These are phyloP conservation scores for Drosophila multiciliata DNA, from an alignment of 2,888 invertebrate species.

Conservation along the genomic window DNA sequence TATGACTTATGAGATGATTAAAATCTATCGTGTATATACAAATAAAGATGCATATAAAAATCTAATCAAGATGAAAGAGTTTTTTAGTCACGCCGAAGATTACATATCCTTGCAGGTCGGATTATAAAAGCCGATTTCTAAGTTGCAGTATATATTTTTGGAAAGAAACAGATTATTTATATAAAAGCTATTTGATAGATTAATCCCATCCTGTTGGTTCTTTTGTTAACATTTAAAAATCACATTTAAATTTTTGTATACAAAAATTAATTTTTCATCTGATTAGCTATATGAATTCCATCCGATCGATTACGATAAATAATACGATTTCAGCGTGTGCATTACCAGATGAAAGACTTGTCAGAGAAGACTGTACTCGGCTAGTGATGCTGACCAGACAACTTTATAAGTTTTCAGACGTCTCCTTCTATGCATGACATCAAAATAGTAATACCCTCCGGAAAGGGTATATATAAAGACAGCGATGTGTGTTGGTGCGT, in stretches of 20 bases:
- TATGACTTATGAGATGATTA: neutral
- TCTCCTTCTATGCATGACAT: neutral
- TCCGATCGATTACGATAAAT: neutral
- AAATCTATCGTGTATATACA: constrained; percentile 26
- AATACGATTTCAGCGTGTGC: neutral
- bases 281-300: neutral
- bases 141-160: neutral
- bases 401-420: neutral
- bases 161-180: neutral
- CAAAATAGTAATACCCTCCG: neutral
- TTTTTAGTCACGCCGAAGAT: neutral
- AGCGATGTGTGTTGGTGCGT: constrained; percentile 2
- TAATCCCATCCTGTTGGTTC: neutral
- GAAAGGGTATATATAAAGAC: neutral
- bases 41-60: constrained; percentile 12
- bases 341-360: neutral
- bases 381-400: neutral
- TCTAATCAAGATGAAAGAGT: neutral
- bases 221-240: neutral
- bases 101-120: neutral
- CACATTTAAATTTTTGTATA: neutral
- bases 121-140: neutral
- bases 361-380: neutral
- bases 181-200: neutral
- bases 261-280: neutral